Evolutionary conservation across 2,797 vertebrate species (phyloP), one percentile per base, ranked within the genome.

Genomic region (Nyctalus aviator): DNA sequence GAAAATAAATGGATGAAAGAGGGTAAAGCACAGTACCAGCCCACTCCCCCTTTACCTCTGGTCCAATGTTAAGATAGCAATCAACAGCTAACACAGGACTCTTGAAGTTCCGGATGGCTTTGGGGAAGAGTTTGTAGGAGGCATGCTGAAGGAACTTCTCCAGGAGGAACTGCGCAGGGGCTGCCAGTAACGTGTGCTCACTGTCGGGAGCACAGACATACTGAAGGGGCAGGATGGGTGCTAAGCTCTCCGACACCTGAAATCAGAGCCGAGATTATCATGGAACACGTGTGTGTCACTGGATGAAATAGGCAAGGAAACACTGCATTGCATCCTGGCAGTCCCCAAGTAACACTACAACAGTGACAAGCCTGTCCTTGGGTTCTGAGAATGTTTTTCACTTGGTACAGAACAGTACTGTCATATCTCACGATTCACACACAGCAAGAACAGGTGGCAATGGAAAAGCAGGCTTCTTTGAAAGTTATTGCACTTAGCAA

Each of bases 151-250:
- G 99, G 97, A 99, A 99, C 95, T 98, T 99, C 98, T 99, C 99
- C 93, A 99, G 98, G 35, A 99, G 99, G 94, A 99, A 99, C 97
- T 99, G 99, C 14, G 99, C 99, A 0, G 99, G 99, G 25, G 99
- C 99, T 15, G 99, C 99, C 96, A 99, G 93, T 69, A 99, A 98
- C 0, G 99, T 99, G 96, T 99, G 99, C 97, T 99, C 99, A 1
- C 99, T 99, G 98, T 99, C 99, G 0, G 99, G 99, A 72, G 99
- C 99, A 1, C 99, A 99, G 66, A 99, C 98, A 0, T 99, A 99
- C 97, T 99, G 99, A 20, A 99, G 98, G 5, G 99, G 99, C 97
- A 98, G 98, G 97, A 99, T 98, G 30, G 98, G 96, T 53, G 98
- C 96, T 0, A 98, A 82, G 83, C 98, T 99, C 95, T 99, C 99